phyloP scores from a whole-genome alignment of 2,888 invertebrate species.

The Euphydryas editha region DNA sequence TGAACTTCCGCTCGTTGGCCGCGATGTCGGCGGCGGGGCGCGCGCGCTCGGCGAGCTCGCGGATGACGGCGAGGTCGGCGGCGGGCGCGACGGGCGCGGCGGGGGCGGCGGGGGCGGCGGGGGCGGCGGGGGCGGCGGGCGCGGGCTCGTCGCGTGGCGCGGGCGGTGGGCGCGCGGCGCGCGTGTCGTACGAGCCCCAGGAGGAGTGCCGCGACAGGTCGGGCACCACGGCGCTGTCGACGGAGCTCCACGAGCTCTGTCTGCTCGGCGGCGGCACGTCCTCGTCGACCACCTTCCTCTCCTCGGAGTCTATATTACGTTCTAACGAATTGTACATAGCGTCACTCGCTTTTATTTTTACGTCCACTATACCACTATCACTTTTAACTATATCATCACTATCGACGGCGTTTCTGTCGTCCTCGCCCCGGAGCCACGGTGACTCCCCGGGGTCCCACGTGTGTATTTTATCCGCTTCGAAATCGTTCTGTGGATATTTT shows the following conservation, averaged over 20 bases:
- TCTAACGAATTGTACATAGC: slow-evolving; percentile 88
- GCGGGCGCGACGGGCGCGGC: too few relatives aligned
- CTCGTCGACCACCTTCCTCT: slow-evolving; percentile 62
- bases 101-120: slow-evolving; percentile 48
- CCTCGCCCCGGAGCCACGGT: slow-evolving; percentile 55
- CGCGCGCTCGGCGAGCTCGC: slow-evolving; percentile 61
- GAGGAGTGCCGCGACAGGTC: slow-evolving; percentile 91
- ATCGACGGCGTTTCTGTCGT: slow-evolving; percentile 59
- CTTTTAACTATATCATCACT: slow-evolving; percentile 78
- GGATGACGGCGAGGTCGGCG: slow-evolving; percentile 72
- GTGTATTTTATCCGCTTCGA: slow-evolving; percentile 81
- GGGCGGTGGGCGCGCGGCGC: slow-evolving; percentile 60
- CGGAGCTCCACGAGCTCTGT: slow-evolving; percentile 91
- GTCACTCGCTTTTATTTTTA: slow-evolving; percentile 82
- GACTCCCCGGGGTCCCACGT: slow-evolving; percentile 88
- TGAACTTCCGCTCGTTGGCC: slow-evolving; percentile 74
- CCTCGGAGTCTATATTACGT: slow-evolving; percentile 85
- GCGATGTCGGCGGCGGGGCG: slow-evolving; percentile 53
- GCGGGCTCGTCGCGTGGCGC: slow-evolving; percentile 51
- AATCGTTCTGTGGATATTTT: slow-evolving; percentile 57
- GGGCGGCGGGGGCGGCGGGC: slow-evolving; percentile 57
- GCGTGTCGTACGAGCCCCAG: slow-evolving; percentile 91
- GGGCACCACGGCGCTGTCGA: slow-evolving; percentile 89
- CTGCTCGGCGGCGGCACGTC: slow-evolving; percentile 75
- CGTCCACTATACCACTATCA: slow-evolving; percentile 78